Evolutionary conservation across 2,797 vertebrate species (phyloP), one percentile per base, ranked within the genome.

Genomic region (Spinus pinus): DNA sequence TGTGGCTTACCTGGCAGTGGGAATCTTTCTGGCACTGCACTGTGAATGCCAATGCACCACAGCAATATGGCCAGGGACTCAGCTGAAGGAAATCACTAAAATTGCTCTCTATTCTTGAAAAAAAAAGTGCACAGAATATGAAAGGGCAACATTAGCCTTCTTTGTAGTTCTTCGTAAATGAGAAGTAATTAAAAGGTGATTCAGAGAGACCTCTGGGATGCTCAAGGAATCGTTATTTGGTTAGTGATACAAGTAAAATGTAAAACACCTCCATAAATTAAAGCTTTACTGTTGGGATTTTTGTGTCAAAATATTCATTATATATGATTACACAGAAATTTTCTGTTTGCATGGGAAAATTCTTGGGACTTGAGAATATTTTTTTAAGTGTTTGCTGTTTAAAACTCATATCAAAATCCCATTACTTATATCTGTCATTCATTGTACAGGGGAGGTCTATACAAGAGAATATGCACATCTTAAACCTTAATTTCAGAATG

Each of bases 121-220:
- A 86, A 86, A 53, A 20, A 86, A 65, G 11, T 37, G 27, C 72
- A 73, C 18, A 13, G 46, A 81, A 47, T 64, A n/a, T 27, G 47
- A 58, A 84, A 92, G 20, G 23, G 25, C 28, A 79, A 16, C 9
- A 6, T 78, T 93, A 61, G 61, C 50, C 33, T 84, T 84, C 64
- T 44, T 50, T 79, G 37, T 79, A 86, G n/a, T 27, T 92, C 51
- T 33, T 79, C 81, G 46, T 54, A 69, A 94, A 57, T 86, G 53
- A 77, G 24, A 74, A 74, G 28, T 57, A 7, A 62, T 70, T 94
- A 50, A 54, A 78, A 47, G 9, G 10, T 54, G 20, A 44, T 71
- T 31, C 3, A 16, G 4, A 65, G 15, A 72, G 28, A 62, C 21
- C 37, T 69, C 23, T 90, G 53, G 25, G 50, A 61, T 75, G 35